Evolutionary conservation across 2,888 invertebrate genomes (phyloP), one percentile per base, ranked within the genome.

Genomic region (Ctena decussata): DNA sequence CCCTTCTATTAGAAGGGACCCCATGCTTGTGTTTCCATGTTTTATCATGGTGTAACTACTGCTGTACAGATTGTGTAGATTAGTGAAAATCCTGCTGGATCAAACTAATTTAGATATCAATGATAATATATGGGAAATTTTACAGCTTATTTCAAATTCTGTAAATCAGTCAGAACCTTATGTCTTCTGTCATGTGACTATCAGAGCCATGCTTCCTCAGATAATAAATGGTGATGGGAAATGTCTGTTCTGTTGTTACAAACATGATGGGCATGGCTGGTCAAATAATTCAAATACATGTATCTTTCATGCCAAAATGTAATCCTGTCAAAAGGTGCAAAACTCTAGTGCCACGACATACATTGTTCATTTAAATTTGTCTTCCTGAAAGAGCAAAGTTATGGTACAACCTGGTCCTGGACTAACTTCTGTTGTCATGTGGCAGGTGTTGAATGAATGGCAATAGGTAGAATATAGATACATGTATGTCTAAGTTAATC

Each of bases 91-190:
- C 60, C 5, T 18, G 27, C 3, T 6, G 60, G 27, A 32, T 70
- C 39, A 27, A 11, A 70, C 70, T 70, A 41, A 70, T 70, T 70
- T 39, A 70, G 70, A 37, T 70, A 70, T 70, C 39, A 37, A 3
- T 37, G 70, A 70, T 70, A 39, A 77, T 85, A 70, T 65, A 86
- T 86, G 80, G 82, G 60, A 80, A 65, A 82, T 72, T 80, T 82
- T 77, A 76, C 74, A 76, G 79, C 72, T 77, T 82, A 84, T 82
- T 80, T 57, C 70, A 74, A 46, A 44, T 60, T 37, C 65, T 71
- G 73, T 84, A 77, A 87, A 84, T 87, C 87, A 87, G 57, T 72
- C 70, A 35, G 27, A 11, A 27, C 24, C 27, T 8, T 60, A 60
- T 60, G 24, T 60, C 5, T 60, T 60, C 60, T 60, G 60, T 60